phyloP scores from a whole-genome alignment of 2,797 vertebrate genomes.

The Ciconia nigra region DNA sequence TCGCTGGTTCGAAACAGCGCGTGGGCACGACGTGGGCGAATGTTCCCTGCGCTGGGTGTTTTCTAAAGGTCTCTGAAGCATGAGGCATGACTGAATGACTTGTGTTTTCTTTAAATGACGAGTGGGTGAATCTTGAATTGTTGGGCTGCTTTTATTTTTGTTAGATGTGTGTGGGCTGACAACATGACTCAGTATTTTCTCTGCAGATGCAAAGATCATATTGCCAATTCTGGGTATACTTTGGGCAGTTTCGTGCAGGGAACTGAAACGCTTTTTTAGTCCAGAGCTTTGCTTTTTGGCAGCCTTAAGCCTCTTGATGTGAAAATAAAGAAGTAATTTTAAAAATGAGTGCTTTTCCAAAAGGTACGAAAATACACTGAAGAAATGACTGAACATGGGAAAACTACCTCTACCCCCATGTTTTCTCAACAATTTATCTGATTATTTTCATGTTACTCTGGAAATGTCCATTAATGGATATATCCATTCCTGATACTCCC shows the following conservation, averaged over 20 bases:
- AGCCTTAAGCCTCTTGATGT: background rate
- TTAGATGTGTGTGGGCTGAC: conserved; percentile 72
- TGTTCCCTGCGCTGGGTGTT: conserved; percentile 53
- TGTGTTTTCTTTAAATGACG: conserved; percentile 72
- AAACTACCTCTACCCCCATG: background rate
- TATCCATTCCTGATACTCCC: background rate
- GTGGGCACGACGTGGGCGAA: conserved; percentile 38
- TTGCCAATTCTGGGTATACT: conserved; percentile 70
- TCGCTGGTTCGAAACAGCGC: background rate
- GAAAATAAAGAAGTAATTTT: background rate
- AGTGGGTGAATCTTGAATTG: conserved; percentile 75
- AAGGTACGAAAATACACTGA: background rate
- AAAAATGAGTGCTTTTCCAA: background rate
- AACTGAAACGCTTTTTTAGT: conserved; percentile 43
- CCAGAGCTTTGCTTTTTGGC: conserved; percentile 25
- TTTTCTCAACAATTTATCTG: background rate
- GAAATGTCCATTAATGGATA: background rate
- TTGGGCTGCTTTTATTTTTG: conserved; percentile 76
- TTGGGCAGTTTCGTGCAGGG: conserved; percentile 57
- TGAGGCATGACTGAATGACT: conserved; percentile 67
- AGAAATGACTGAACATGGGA: background rate
- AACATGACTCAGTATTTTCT: conserved; percentile 80
- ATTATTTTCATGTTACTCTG: background rate
- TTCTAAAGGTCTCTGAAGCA: conserved; percentile 64
- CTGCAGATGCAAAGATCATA: conserved; percentile 65